phyloP scores from a whole-genome alignment of 2,797 vertebrate species.

The Melanotaenia parkinsoni region DNA sequence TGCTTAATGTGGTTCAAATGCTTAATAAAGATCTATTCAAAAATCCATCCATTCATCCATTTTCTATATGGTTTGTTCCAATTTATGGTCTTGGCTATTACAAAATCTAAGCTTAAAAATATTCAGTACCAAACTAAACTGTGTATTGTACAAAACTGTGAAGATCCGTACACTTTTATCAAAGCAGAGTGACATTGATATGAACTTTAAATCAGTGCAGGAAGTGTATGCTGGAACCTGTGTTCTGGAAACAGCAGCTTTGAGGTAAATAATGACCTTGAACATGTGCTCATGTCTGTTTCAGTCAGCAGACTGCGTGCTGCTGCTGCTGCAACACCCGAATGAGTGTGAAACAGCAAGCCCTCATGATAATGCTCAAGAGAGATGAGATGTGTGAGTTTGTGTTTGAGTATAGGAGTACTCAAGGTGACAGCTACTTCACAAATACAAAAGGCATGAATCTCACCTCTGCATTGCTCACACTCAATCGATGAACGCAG shows the following conservation, averaged over 20 bases:
- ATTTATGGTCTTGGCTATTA: neutral
- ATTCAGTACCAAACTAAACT: neutral
- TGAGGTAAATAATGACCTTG: constrained; percentile 56
- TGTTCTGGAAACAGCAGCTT: constrained; percentile 60
- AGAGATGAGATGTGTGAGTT: constrained; percentile 28
- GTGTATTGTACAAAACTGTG: neutral
- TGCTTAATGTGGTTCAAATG: neutral
- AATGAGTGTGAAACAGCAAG: constrained; percentile 63
- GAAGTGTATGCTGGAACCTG: constrained; percentile 32
- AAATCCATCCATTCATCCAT: neutral
- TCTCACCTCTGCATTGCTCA: constrained; percentile 13
- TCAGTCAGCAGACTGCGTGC: constrained; percentile 51
- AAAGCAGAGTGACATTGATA: constrained; percentile 14
- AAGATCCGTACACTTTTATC: neutral
- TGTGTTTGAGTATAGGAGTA: neutral
- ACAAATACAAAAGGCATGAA: constrained; percentile 8
- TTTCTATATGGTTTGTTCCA: too few relatives aligned
- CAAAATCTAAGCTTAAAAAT: neutral
- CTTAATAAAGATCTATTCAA: neutral
- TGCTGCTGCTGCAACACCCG: constrained; percentile 56
- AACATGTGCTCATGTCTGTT: constrained; percentile 52
- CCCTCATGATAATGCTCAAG: constrained; percentile 42
- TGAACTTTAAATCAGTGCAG: constrained; percentile 14
- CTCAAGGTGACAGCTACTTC: constrained; percentile 31
- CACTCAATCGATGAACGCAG: constrained; percentile 21